Percentiles rank a stretch among this genome's conserved stretches.
Conservation (phyloP, 2,113 vertebrate species). For the Ameiurus melas region DNA sequence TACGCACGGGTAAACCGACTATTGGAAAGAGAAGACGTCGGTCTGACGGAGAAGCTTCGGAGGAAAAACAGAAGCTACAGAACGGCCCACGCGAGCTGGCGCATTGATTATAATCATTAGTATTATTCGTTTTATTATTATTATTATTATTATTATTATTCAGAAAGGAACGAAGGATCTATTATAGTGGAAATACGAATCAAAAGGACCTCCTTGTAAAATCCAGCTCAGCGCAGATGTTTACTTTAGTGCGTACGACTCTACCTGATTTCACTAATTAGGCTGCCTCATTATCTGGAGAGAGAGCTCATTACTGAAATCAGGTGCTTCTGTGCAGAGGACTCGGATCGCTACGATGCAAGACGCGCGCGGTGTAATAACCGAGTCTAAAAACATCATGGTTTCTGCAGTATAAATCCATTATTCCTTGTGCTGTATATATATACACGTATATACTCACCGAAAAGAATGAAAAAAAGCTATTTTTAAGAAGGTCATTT, state of each 20-base stretch:
- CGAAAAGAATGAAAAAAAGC: background rate
- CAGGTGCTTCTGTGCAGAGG: background rate
- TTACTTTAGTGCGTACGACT: background rate
- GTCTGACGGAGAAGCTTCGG: background rate
- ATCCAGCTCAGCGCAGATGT: background rate
- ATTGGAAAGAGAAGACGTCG: background rate
- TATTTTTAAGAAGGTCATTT: too few species aligned
- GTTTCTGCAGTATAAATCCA: background rate
- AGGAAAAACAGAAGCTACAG: background rate
- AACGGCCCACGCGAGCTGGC: background rate
- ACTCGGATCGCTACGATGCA: background rate
- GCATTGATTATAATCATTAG: background rate
- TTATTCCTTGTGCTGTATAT: too few species aligned
- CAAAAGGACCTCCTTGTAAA: background rate
- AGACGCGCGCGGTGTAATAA: background rate
- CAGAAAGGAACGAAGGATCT: background rate
- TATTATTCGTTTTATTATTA: background rate
- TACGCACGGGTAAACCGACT: background rate
- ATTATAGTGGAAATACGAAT: background rate
- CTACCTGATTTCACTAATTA: slow-evolving; percentile 27
- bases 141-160: background rate
- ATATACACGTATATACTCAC: too few species aligned
- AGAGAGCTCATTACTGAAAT: slow-evolving; percentile 9
- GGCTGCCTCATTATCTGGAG: background rate
- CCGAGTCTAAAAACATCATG: background rate